Base-by-base conservation (phyloP, 2,797 vertebrate species). In the Pelodytes ibericus region DNA sequence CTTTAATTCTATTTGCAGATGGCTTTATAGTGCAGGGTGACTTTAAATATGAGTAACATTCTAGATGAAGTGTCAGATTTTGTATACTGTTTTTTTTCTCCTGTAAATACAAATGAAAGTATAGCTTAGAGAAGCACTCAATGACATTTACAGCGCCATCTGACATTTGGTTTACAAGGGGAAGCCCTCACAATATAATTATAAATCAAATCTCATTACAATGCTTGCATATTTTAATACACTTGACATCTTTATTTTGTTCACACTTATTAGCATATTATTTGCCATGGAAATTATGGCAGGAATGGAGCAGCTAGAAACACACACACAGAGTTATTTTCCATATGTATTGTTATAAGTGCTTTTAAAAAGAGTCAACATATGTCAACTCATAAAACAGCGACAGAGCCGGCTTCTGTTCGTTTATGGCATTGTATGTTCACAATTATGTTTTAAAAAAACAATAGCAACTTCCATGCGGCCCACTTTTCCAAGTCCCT, bases 111-210 rank as follows among this genome's bases (percentile, higher is more conserved):
- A 53, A 22, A 24, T 53, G n/a, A 53, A 53, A 20, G 16, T 53
- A 7, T 3, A 44, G 41, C 41, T 44, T 16, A 16, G 41, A 44
- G 15, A 44, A 44, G 7, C 10, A 13, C 10, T 16, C 15, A 13
- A 20, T 53, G 49, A 22, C 49, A 53, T 53, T 53, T 53, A 53
- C 49, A 22, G 1, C 20, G 11, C n/a, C 6, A 24, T 27, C 16
- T 59, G 57, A 59, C 57, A 59, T 59, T 59, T 59, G 57, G 57
- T 59, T 59, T 59, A 59, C 15, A 16, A 27, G 24, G 25, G 57
- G 26, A 26, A 59, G 25, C 25, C 25, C 57, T 29, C 15, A 59
- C 27, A 11, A 22, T 25, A 29, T 24, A 56, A 24, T 56, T 22
- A 56, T 56, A 56, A 56, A 56, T 56, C 53, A 56, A 3, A 26